Base-by-base conservation (phyloP, 1,140 invertebrate species). In the Scaptomyza graminum region DNA sequence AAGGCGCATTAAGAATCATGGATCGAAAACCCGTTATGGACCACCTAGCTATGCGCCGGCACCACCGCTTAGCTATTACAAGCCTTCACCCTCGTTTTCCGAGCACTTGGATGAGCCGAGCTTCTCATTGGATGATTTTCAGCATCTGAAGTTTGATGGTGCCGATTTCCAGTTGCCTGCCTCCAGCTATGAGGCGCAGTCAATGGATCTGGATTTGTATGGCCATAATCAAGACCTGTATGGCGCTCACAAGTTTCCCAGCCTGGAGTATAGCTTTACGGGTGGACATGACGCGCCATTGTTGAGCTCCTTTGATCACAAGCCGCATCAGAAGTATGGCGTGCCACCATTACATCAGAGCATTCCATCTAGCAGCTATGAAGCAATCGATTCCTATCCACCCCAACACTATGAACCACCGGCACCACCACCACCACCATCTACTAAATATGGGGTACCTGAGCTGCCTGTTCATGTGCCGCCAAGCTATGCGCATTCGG, bases 151-250 rank as follows among this genome's bases (percentile, higher is more conserved):
- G 55, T 80, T 90, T 43, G 89, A 90, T 52, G 69, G 67, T 2
- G 34, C 73, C 18, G 89, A 90, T 37, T 90, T 84, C 11, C 67
- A 87, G 47, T 67, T 90, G 2, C 79, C 83, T 7, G 59, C 88
- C 6, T 74, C 80, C 7, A 84, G 83, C 37, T 91, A 91, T 52
- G 90, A 91, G 43, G 77, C 77, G 0, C 85, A 90, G 65, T 73
- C 85, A 8, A 91, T 91, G 90, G 85, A 91, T 56, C 62, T 91
- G 7, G 80, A 91, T 65, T 83, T 91, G 8, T 91, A 91, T 31
- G 74, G 74, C 22, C 81, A 90, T 1, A 62, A 85, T n/a, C 64
- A 61, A 5, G 70, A 76, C 41, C 49, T 76, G 0, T 88, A 88
- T 44, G 84, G 83, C 6, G 79, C 83, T 0, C 75, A 83, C 56